These are phyloP conservation scores for Channallabes apus DNA, from an alignment of 2,797 vertebrate genomes.

Conservation along the genomic window DNA sequence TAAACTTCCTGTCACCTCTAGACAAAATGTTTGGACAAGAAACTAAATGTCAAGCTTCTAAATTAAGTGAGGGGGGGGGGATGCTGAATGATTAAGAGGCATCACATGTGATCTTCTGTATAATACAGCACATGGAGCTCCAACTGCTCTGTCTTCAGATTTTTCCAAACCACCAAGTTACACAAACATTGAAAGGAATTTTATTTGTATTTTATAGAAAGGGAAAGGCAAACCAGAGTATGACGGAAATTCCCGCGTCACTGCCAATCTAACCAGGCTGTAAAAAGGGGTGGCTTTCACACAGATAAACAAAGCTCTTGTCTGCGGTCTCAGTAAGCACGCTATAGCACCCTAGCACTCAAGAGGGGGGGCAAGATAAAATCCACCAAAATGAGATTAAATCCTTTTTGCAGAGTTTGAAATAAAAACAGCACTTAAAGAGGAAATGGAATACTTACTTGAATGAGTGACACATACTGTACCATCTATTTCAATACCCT, in stretches of 20 bases:
- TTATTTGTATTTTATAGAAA: conserved; percentile 67
- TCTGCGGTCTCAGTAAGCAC: conserved; percentile 62
- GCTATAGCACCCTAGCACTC: conserved; percentile 49
- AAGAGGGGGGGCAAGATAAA: conserved; percentile 27
- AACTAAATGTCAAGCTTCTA: background rate
- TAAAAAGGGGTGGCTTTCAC: conserved; percentile 56
- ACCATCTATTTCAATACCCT: too few species aligned
- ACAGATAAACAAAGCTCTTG: conserved; percentile 50
- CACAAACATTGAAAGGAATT: conserved; percentile 62
- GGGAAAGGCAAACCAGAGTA: conserved; percentile 58
- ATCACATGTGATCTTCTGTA: background rate
- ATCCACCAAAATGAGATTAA: background rate
- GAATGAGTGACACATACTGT: background rate
- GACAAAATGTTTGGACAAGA: background rate
- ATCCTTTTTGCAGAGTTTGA: background rate
- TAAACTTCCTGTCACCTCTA: background rate
- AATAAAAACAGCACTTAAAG: background rate
- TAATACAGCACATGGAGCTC: background rate
- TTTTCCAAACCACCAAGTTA: conserved; percentile 57
- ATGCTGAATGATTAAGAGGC: background rate
- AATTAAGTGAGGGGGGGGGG: background rate
- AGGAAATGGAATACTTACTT: background rate
- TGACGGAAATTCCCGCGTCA: conserved; percentile 59
- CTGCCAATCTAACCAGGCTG: conserved; percentile 60
- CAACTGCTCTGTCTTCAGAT: background rate